These are phyloP conservation scores for Lophura nycthemera DNA, from an alignment of 2,113 vertebrate species.

Conservation along the genomic window DNA sequence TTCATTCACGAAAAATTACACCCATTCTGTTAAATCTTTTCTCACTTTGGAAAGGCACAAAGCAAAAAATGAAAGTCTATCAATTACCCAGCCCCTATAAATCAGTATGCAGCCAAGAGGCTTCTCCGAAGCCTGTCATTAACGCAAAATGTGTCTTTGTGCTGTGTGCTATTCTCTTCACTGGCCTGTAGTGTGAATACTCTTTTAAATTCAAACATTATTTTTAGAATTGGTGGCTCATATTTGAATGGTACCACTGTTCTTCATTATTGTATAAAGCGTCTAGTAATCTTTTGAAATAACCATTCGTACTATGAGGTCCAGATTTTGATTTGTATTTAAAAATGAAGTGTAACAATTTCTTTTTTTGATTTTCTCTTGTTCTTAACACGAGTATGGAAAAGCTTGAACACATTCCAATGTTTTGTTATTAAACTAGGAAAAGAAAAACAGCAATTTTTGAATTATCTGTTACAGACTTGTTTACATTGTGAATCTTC, in stretches of 20 bases:
- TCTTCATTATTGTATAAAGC: neutral
- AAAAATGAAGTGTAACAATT: neutral
- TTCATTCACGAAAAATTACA: neutral
- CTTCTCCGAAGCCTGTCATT: neutral
- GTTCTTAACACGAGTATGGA: neutral
- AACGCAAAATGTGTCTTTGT: neutral
- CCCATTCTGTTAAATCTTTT: neutral
- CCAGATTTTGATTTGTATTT: neutral
- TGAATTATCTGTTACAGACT: constrained; percentile 8
- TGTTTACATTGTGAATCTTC: constrained; percentile 28
- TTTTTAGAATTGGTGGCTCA: neutral
- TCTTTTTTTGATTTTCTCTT: neutral
- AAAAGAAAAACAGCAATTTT: constrained; percentile 49
- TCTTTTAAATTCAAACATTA: neutral
- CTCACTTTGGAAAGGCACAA: neutral
- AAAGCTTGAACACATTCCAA: neutral
- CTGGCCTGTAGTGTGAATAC: neutral
- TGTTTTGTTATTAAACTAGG: constrained; percentile 21
- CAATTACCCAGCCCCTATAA: neutral
- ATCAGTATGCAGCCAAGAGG: neutral
- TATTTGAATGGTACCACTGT: neutral
- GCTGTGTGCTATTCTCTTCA: neutral
- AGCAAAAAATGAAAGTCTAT: neutral
- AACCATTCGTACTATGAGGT: neutral
- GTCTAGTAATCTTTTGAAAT: neutral